Base-by-base conservation (phyloP, 1,140 invertebrate genomes). In the Drosophila dunni region DNA sequence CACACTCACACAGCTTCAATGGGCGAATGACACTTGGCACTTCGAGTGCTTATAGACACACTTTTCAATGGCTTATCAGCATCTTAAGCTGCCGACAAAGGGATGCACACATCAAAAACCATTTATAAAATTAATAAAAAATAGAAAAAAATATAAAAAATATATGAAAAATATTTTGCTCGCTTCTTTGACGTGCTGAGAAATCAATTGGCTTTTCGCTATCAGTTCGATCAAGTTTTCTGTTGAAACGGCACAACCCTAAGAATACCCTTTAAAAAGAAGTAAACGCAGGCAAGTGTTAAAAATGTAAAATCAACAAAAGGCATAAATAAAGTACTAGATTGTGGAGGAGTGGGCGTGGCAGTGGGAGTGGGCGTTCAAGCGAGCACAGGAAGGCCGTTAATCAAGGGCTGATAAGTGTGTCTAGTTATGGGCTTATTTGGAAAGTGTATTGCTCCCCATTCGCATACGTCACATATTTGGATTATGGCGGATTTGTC, bases 51-150 rank as follows among this genome's bases (percentile, higher is more conserved):
- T 88, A 79, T 77, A 86, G 82, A 88, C 82, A 86, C 79, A 88
- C 83, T 77, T 79, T 88, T 83, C 76, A 88, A 88, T 83, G 76
- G 83, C 76, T 88, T 86, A 88, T 88, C 76, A 79, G 79, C 88
- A 88, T 88, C 83, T 88, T 82, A 88, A 86, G 83, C 83, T 79
- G 83, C 24, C 69, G 73, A 86, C 79, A 86, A 86, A 63, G 68
- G 48, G 60, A 11, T 60, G 45, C 58, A 53, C 56, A 79, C 20
- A 24, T 13, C 15, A 60, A 77, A 56, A 75, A 70, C 56, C 50
- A 70, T 78, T 78, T 79, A 79, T 68, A 73, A 77, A 83, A 78
- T 79, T 82, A 82, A 75, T n/a, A 36, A 54, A 46, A 61, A 46
- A 24, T 24, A 24, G 1, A 24, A 24, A 29, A 29, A 6, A 29